Percentiles rank a stretch among this genome's conserved stretches.
Conservation (phyloP, 2,888 invertebrate species). For the Caenorhabditis angaria region DNA sequence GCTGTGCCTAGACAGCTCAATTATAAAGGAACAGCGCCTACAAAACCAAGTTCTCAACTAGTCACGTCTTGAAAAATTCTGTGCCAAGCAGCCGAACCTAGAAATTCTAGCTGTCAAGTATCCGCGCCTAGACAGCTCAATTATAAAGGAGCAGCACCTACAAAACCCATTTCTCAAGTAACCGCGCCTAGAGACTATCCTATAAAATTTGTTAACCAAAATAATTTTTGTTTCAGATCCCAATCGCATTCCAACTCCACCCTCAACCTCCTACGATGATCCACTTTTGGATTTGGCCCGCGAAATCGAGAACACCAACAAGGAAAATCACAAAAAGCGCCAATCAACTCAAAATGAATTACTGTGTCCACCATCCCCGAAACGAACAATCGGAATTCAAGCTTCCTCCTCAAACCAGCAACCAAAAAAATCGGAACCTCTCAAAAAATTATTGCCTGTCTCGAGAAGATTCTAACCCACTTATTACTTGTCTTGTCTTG, state of each 20-base stretch:
- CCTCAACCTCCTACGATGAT: constrained; percentile 1
- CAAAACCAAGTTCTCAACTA: too few relatives aligned
- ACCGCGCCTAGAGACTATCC: too few relatives aligned
- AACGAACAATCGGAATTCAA: constrained; percentile 24
- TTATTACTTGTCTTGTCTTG: neutral
- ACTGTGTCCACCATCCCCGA: constrained; percentile 19
- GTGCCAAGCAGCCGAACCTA: too few relatives aligned
- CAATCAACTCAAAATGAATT: constrained; percentile 8
- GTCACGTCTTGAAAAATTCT: too few relatives aligned
- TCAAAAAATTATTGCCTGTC: neutral
- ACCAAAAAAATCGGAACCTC: neutral
- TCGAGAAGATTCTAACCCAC: neutral
- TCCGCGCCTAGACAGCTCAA: too few relatives aligned
- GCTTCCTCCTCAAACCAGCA: too few relatives aligned
- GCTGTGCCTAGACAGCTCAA: too few relatives aligned
- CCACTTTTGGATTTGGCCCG: constrained; percentile 9
- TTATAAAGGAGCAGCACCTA: too few relatives aligned
- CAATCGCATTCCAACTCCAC: constrained; percentile 7
- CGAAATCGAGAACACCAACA: neutral
- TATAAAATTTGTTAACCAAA: neutral
- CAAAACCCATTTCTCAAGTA: too few relatives aligned
- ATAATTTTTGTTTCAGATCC: constrained; percentile 5
- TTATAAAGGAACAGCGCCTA: too few relatives aligned
- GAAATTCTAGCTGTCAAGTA: too few relatives aligned
- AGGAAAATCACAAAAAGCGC: constrained; percentile 9